phyloP scores from a whole-genome alignment of 2,888 invertebrate species.

The Blomia tropicalis region DNA sequence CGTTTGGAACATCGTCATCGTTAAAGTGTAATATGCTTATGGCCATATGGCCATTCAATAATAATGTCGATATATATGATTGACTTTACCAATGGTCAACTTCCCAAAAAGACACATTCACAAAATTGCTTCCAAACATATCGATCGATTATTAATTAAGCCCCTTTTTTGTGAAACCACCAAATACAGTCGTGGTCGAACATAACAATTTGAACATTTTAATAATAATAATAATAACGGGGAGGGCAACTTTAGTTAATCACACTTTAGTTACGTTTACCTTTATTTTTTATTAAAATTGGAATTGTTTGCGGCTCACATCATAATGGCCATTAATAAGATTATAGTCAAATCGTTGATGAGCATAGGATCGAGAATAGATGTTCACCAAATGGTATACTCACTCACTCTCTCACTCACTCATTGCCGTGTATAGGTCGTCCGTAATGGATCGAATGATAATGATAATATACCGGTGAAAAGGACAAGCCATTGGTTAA shows the following conservation, averaged over 20 bases:
- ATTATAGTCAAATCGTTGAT: background rate
- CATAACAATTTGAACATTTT: too few species aligned
- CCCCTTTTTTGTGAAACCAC: background rate
- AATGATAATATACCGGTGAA: background rate
- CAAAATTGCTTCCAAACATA: too few species aligned
- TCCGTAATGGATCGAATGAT: background rate
- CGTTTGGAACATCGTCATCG: background rate
- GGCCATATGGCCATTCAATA: background rate
- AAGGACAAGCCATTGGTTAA: background rate
- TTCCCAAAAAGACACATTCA: too few species aligned
- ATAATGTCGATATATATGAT: slow-evolving; percentile 1
- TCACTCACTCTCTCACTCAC: too few species aligned
- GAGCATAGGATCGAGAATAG: too few species aligned
- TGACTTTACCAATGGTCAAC: too few species aligned
- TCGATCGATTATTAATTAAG: too few species aligned
- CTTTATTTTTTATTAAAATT: too few species aligned
- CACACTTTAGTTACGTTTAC: too few species aligned
- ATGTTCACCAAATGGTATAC: too few species aligned
- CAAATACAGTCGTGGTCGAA: too few species aligned
- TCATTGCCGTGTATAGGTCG: background rate
- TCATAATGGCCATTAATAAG: slow-evolving; percentile 14
- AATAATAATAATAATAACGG: background rate
- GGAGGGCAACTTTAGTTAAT: background rate
- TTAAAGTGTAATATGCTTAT: background rate
- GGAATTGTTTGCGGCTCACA: background rate